Base-by-base conservation (phyloP, 2,888 invertebrate genomes). In the Melieria omissa region DNA sequence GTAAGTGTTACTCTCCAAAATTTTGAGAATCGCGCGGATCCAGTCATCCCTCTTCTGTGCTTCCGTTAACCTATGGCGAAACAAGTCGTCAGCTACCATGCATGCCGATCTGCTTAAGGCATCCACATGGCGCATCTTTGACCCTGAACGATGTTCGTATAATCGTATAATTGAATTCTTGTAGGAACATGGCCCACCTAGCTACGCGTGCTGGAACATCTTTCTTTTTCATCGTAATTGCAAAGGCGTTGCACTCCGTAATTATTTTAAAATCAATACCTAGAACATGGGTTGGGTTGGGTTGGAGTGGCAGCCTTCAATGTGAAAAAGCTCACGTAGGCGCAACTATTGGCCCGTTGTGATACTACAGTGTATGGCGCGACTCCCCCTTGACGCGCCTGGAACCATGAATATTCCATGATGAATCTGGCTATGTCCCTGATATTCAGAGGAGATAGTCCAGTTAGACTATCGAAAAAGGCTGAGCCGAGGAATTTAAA, bases 151-250 rank as follows among this genome's bases (percentile, higher is more conserved):
- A 29, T 77, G 77, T 47, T 75, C 75, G n/a, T n/a, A n/a, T n/a
- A 46, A 65, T 74, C 10, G 55, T 63, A 49, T 74, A 73, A 60
- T 77, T 61, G 29, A 73, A 78, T 41, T 79, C 77, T 57, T 76
- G 66, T 12, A 78, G 41, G 16, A 74, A 57, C 46, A 77, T 14
- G 4, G 1, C 81, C 82, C 10, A 83, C 41, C 29, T 29, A 29
- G 29, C 29, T 29, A 49, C 9, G 49, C 49, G 49, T 3, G 12
- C 49, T 49, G 9, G 12, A 49, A 49, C 10, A 10, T 12, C 10
- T 12, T 49, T 49, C 1, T 49, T 9, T 12, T 49, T 12, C 9
- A 49, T 9, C 49, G 49, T 8, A 4, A n/a, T 52, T 52, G 14
- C 12, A 14, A 12, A 14, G n/a, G 52, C 52, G 14, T 52, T n/a